Evolutionary conservation across 2,113 vertebrate genomes (phyloP).

Genomic region (Pantherophis guttatus): DNA sequence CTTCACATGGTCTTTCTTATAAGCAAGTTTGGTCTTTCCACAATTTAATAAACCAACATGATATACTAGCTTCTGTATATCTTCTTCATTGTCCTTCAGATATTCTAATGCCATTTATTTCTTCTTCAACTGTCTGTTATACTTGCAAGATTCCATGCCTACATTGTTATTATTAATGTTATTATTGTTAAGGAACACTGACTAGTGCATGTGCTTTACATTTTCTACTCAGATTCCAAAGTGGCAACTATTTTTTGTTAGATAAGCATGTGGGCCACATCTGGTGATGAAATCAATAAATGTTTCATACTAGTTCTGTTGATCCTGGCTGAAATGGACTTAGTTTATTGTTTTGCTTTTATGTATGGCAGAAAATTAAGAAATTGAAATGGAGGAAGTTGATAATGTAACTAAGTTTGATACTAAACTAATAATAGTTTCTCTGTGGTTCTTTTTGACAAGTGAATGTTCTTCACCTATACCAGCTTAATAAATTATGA

Average conservation of each 20-base stretch:
- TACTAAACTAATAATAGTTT: background rate
- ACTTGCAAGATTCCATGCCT: background rate
- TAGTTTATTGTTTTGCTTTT: background rate
- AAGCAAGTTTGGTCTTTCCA: background rate
- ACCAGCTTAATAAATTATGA: constrained; percentile 14
- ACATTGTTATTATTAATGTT: background rate
- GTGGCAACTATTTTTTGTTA: background rate
- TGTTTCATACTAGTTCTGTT: background rate
- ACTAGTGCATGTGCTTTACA: background rate
- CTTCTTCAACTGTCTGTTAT: background rate
- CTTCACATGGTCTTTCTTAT: background rate
- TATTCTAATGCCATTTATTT: background rate
- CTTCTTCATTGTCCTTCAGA: background rate
- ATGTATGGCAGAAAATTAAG: background rate
- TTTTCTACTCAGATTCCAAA: background rate
- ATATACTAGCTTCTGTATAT: background rate
- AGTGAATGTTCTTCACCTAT: background rate
- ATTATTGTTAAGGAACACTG: background rate
- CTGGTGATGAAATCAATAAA: background rate
- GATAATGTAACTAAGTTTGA: background rate
- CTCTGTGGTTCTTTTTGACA: background rate
- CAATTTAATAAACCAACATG: background rate
- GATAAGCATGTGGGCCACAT: background rate
- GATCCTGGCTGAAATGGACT: background rate
- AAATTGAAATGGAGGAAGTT: constrained; percentile 7